Base-by-base conservation (phyloP, 2,888 invertebrate genomes). In the Parelbella ahira region DNA sequence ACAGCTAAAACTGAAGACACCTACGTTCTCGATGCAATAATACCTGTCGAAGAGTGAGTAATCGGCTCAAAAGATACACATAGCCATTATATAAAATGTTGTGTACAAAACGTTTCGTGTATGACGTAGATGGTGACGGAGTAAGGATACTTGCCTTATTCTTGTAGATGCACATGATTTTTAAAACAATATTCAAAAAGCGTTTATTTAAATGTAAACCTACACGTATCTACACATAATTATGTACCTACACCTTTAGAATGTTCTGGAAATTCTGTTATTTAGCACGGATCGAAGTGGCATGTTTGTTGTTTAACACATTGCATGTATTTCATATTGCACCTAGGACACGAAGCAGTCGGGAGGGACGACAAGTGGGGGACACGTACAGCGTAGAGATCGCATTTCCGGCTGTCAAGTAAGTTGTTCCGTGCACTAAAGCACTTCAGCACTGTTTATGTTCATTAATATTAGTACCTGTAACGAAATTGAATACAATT, bases 351-450 rank as follows among this genome's bases (percentile, higher is more conserved):
- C 82, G 86, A 69, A 84, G 84, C 81, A 82, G 78, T 83, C 93
- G 95, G 78, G 94, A 95, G 89, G 93, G 94, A 76, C 91, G 94
- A 70, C 94, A 94, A 89, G 93, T 92, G 76, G 94, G 94, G 77
- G 95, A 96, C 86, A 95, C 95, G 63, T 97, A 97, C 90, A 93
- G 91, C 89, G 91, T 97, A 79, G 94, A 95, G 89, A 94, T 97
- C 82, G 92, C 95, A 74, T 96, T 96, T 92, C 96, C 96, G 73
- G 93, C 96, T 69, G 90, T 94, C 89, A 96, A 94, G 96, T 96
- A 93, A 94, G 91, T 91, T 56, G 15, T 15, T 32, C 49, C 63
- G 61, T 68, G 75, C 76, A 74, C 54, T 25, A 41, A 32, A 38
- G 61, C 66, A 71, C 67, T 58, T 52, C 47, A 54, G 60, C 68